These are phyloP conservation scores for Pangasius mekongensis DNA, from an alignment of 2,797 vertebrate species.

Conservation along the genomic window DNA sequence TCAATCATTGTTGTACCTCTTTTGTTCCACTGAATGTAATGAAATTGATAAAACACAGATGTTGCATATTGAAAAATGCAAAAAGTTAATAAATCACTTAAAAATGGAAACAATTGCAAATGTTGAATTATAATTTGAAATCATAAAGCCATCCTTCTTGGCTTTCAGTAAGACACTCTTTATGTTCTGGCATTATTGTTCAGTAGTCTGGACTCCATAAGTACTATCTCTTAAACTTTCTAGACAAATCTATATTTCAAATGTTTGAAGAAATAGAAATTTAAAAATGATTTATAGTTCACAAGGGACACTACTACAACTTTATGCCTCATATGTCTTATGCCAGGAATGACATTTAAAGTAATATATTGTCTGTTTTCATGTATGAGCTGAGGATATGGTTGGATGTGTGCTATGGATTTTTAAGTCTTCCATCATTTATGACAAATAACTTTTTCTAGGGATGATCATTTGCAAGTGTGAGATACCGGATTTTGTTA, in stretches of 20 bases:
- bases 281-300: slow-evolving; percentile 15
- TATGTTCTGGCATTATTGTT: slow-evolving; percentile 45
- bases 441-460: slow-evolving; percentile 12
- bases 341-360: slow-evolving; percentile 31
- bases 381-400: neutral
- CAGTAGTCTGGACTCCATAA: slow-evolving; percentile 31
- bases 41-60: slow-evolving; percentile 78
- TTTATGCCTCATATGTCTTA: slow-evolving; percentile 14
- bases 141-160: slow-evolving; percentile 49
- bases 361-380: slow-evolving; percentile 1
- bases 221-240: slow-evolving; percentile 16
- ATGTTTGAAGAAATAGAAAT: slow-evolving; percentile 1
- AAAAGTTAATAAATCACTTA: slow-evolving; percentile 76
- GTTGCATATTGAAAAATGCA: slow-evolving; percentile 70
- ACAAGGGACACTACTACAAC: neutral
- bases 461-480: neutral
- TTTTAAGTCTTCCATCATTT: slow-evolving; percentile 33
- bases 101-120: slow-evolving; percentile 62
- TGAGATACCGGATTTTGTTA: slow-evolving; percentile 4
- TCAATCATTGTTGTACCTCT: slow-evolving; percentile 64
- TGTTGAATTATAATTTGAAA: slow-evolving; percentile 52
- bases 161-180: slow-evolving; percentile 51
- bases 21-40: slow-evolving; percentile 75
- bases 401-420: slow-evolving; percentile 9
- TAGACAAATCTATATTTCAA: slow-evolving; percentile 38